phyloP scores from a whole-genome alignment of 2,113 vertebrate genomes.

The Nibea albiflora region DNA sequence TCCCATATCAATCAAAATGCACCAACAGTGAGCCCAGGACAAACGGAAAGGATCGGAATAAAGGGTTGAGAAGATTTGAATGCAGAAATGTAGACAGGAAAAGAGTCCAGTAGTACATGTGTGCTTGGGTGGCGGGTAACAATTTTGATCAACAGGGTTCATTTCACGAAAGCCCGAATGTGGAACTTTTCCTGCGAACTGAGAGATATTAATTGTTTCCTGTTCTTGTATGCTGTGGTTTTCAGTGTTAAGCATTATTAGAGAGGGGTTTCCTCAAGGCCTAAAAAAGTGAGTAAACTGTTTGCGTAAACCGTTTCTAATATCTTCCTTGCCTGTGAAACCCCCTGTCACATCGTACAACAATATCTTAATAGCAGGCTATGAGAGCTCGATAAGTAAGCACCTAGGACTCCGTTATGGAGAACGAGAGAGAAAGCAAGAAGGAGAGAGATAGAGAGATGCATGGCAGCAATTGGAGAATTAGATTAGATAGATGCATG shows the following conservation, averaged over 20 bases:
- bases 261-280: background rate
- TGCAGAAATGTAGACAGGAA: background rate
- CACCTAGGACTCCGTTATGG: conserved; percentile 40
- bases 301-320: background rate
- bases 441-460: conserved; percentile 43
- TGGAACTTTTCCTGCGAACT: background rate
- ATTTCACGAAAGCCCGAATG: background rate
- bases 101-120: background rate
- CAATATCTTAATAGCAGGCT: conserved; percentile 12
- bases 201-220: background rate
- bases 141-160: no score
- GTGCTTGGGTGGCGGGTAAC: no score
- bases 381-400: conserved; percentile 30
- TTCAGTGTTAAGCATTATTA: background rate
- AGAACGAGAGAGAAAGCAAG: conserved; percentile 42
- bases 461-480: conserved; percentile 81
- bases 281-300: background rate
- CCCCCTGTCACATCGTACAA: conserved; percentile 4
- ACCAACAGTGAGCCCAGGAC: background rate
- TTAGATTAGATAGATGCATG: conserved; percentile 87
- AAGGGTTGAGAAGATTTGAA: background rate
- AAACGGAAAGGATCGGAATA: background rate
- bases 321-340: conserved; percentile 20
- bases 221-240: background rate
- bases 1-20: no score